These are phyloP conservation scores for Hipparchia semele DNA, from an alignment of 2,888 invertebrate genomes.

Conservation along the genomic window DNA sequence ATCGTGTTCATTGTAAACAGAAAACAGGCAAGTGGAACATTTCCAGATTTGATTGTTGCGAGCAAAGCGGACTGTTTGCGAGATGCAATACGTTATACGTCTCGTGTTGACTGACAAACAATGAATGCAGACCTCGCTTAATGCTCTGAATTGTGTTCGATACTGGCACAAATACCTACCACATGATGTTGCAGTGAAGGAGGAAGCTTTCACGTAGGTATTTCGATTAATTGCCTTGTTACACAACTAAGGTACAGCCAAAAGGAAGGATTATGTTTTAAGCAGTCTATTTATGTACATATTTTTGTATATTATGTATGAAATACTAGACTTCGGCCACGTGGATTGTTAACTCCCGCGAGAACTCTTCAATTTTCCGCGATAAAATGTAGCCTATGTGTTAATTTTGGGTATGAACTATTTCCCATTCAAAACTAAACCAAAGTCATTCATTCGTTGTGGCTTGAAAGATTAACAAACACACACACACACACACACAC, in stretches of 20 bases:
- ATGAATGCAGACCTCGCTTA: conserved; percentile 19
- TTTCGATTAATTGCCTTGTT: no score
- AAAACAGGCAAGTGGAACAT: conserved; percentile 16
- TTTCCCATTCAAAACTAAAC: no score
- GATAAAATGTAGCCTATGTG: neutral
- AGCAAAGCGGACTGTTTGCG: conserved; percentile 16
- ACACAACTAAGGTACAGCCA: no score
- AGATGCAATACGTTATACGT: conserved; percentile 16
- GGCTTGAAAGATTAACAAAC: no score
- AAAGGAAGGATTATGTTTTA: no score
- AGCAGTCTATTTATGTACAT: no score
- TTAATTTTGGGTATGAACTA: no score
- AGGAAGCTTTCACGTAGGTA: no score
- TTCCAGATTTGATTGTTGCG: conserved; percentile 26
- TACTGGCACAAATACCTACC: neutral
- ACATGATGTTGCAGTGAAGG: neutral
- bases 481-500: neutral
- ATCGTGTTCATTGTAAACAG: conserved; percentile 13
- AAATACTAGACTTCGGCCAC: no score
- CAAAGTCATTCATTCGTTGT: no score
- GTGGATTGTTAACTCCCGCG: neutral
- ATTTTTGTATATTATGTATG: no score
- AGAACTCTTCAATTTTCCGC: neutral
- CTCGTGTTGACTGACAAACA: conserved; percentile 24
- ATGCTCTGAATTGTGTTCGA: conserved; percentile 8